These are phyloP conservation scores for Reinhardtius hippoglossoides DNA, from an alignment of 2,113 vertebrate genomes.

Conservation along the genomic window DNA sequence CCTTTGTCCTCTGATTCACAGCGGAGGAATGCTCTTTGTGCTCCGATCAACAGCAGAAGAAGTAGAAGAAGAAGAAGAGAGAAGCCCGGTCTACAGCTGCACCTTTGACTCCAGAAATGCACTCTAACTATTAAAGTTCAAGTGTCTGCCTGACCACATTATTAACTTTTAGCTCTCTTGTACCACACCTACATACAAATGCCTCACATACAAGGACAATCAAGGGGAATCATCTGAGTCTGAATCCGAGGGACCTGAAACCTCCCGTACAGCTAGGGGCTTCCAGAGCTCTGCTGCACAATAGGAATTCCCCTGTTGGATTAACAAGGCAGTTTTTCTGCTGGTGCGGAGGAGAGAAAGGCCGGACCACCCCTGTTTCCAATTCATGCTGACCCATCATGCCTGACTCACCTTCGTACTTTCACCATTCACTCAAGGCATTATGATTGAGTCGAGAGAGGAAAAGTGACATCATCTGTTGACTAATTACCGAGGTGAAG, in stretches of 20 bases:
- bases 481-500: background rate
- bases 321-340: constrained; percentile 50
- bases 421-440: constrained; percentile 5
- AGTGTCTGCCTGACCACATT: background rate
- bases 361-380: constrained; percentile 64
- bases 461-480: constrained; percentile 47
- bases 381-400: constrained; percentile 56
- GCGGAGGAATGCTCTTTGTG: constrained; percentile 80
- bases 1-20: constrained; percentile 78
- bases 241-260: constrained; percentile 30
- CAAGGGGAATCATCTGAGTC: constrained; percentile 31
- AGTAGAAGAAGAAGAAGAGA: background rate
- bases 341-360: constrained; percentile 33
- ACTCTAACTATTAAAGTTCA: constrained; percentile 21
- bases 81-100: background rate
- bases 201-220: background rate
- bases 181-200: constrained; percentile 26
- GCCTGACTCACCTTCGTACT: constrained; percentile 59
- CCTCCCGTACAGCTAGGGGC: constrained; percentile 16
- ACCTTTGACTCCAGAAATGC: constrained; percentile 39
- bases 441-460: background rate
- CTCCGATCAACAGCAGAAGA: constrained; percentile 52
- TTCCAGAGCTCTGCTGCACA: constrained; percentile 64
- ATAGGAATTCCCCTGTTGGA: constrained; percentile 62
- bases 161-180: background rate